These are phyloP conservation scores for Protonibea diacanthus DNA, from an alignment of 2,797 vertebrate genomes.

Conservation along the genomic window DNA sequence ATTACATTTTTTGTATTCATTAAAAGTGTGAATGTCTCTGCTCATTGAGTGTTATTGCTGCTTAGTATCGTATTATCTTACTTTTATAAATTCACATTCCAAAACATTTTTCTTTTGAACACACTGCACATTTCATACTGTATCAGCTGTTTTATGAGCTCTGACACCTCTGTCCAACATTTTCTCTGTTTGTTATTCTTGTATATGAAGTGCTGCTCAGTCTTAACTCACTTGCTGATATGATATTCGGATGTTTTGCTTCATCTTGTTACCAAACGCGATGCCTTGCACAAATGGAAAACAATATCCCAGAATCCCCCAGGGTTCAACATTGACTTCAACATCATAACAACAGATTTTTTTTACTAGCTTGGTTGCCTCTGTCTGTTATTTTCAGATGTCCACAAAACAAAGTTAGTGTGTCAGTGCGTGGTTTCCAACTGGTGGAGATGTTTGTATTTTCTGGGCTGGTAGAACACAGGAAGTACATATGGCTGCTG, in stretches of 20 bases:
- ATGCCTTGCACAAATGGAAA: neutral
- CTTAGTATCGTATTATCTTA: neutral
- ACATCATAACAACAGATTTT: constrained; percentile 29
- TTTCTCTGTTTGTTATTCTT: neutral
- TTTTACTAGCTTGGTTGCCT: too few relatives aligned
- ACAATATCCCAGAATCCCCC: neutral
- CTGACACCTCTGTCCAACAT: neutral
- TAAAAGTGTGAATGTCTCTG: neutral
- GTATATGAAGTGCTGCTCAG: neutral
- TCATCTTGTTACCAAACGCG: neutral
- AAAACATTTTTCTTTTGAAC: neutral
- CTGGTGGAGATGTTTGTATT: neutral
- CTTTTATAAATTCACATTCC: neutral
- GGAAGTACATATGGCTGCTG: constrained; percentile 7
- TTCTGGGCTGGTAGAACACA: neutral
- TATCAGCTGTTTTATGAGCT: neutral
- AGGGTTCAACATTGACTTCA: constrained; percentile 24
- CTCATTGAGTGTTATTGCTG: neutral
- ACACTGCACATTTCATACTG: neutral
- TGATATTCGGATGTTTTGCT: neutral
- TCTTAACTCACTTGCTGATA: constrained; percentile 9
- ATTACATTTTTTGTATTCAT: too few relatives aligned
- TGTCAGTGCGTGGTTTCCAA: neutral
- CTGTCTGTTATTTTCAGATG: constrained; percentile 6
- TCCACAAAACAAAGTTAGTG: neutral